A percentile compares a stretch with the other conserved stretches of the same genome.
Conservation (phyloP, 2,797 vertebrate species). For the Neosalanx taihuensis region DNA sequence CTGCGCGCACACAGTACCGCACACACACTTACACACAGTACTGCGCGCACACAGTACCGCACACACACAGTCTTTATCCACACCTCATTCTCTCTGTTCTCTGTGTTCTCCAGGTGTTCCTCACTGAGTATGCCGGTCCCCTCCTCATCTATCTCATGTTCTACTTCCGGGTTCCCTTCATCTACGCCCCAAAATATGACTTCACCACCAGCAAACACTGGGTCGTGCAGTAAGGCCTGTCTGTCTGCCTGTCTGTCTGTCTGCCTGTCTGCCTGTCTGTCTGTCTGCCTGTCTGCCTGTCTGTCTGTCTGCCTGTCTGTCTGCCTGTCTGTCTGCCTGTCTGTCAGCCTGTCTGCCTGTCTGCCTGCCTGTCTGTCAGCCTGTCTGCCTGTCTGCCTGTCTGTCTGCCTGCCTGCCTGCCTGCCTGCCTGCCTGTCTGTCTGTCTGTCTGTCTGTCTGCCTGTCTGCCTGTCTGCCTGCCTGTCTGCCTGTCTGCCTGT, state of each 20-base stretch:
- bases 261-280: not conserved
- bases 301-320: too few species aligned
- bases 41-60: not conserved
- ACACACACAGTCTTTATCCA: not conserved
- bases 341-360: too few species aligned
- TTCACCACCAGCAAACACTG: conserved; percentile 92
- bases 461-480: not conserved
- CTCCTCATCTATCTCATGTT: conserved; percentile 90
- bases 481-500: too few species aligned
- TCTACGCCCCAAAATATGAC: conserved; percentile 88
- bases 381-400: too few species aligned
- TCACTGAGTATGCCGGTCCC: conserved; percentile 88
- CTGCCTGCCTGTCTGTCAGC: too few species aligned
- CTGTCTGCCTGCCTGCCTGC: too few species aligned
- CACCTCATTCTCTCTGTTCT: not conserved
- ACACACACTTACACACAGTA: not conserved
- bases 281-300: too few species aligned
- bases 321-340: not conserved
- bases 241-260: not conserved
- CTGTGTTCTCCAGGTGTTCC: conserved; percentile 77
- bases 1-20: too few species aligned
- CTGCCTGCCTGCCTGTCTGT: too few species aligned
- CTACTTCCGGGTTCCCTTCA: conserved; percentile 91
- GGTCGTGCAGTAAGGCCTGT: conserved; percentile 86
- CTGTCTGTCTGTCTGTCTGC: not conserved